Evolutionary conservation across 2,888 invertebrate genomes (phyloP), one percentile per base, ranked within the genome.

Genomic region (Athalia cordata): DNA sequence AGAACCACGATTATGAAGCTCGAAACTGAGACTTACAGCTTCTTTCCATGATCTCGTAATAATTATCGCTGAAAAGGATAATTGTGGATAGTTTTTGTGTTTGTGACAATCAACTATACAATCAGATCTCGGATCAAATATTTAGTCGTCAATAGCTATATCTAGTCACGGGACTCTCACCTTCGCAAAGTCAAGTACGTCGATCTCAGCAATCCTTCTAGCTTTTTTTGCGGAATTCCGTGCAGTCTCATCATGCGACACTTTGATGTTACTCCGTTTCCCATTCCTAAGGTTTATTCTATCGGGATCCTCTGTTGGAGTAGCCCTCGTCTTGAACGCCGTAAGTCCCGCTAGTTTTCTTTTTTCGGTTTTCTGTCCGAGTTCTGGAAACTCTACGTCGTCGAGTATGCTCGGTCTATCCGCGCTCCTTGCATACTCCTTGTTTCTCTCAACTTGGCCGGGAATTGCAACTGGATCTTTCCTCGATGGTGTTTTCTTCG

Each of bases 381-480:
- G 78, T 75, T 79, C 78, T 4, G 83, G 83, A 70, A 78, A 83
- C 13, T 81, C 82, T 43, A 79, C 45, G 15, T 78, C 65, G 50
- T 80, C 62, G 11, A 75, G 75, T 0, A 75, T 11, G 43, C n/a
- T 52, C 6, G 75, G 29, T 9, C 75, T 75, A 6, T 75, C 75
- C 6, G n/a, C 62, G 43, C 49, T 61, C 15, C 49, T 59, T 1
- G 49, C 9, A 47, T 59, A 55, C 11, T 70, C 43, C 8, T n/a
- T 57, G 6, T 45, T 67, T 50, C 47, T 67, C 7, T 67, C 50
- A 4, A 3, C 55, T 11, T 11, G 52, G 15, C 55, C 65, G 50
- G 62, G 1, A 55, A n/a, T 13, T 29, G 62, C 29, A 8, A 5
- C 43, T 9, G 55, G 45, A 59, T 59, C 47, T 43, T 9, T 29